Evolutionary conservation across 2,888 invertebrate genomes (phyloP).

Genomic region (Polydrusus cervinus): DNA sequence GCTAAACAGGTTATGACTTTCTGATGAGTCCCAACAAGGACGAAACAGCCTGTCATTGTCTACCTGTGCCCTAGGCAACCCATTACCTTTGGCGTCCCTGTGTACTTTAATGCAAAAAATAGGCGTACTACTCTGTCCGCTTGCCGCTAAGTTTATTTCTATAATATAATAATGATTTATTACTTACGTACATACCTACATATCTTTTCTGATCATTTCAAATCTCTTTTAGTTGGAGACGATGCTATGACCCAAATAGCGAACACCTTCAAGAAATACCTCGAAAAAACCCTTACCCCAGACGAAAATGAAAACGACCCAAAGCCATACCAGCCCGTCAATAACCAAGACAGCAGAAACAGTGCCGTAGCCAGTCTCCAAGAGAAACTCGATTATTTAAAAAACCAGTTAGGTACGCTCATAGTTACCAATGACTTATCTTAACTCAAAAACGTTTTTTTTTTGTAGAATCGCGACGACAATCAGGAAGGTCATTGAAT

Average conservation of each 20-base stretch:
- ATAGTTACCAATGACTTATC: slow-evolving; percentile 31
- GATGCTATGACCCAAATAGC: slow-evolving; percentile 33
- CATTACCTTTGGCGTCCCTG: no score
- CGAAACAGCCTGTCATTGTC: no score
- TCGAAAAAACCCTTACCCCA: slow-evolving; percentile 30
- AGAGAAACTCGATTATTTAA: slow-evolving; percentile 59
- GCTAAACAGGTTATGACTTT: no score
- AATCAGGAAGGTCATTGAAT: slow-evolving; percentile 25
- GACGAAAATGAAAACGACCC: neutral
- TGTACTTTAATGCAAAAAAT: no score
- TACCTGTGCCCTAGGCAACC: no score
- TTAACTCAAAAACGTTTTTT: slow-evolving; percentile 39
- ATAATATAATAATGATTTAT: no score
- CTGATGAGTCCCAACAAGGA: no score
- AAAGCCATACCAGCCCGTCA: neutral
- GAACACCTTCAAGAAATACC: slow-evolving; percentile 44
- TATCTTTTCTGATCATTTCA: no score
- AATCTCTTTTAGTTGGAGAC: slow-evolving; percentile 24
- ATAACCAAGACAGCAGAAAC: slow-evolving; percentile 26
- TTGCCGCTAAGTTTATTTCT: no score
- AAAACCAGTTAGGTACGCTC: slow-evolving; percentile 67
- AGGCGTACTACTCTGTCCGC: no score
- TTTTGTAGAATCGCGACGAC: slow-evolving; percentile 37
- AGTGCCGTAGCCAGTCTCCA: slow-evolving; percentile 57
- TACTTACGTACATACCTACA: no score